Percentiles rank a stretch among this genome's conserved stretches.
Evolutionary conservation across 2,797 vertebrate species (phyloP).

Genomic region (Typhlichthys eigenmanni): DNA sequence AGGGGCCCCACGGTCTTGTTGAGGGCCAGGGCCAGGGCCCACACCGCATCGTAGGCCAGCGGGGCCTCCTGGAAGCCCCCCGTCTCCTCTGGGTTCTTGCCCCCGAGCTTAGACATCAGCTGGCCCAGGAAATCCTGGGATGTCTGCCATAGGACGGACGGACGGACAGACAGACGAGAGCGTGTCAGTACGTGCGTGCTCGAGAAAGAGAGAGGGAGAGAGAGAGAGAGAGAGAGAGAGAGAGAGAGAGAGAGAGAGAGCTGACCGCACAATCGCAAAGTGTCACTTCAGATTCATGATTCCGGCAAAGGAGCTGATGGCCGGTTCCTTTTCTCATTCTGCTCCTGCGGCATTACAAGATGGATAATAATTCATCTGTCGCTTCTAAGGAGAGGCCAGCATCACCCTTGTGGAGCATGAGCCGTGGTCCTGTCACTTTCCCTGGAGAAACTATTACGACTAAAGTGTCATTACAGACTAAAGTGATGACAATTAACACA

Average conservation of each 20-base stretch:
- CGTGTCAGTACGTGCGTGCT: conserved; percentile 4
- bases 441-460: background rate
- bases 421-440: background rate
- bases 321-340: too few relatives aligned
- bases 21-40: conserved; percentile 90
- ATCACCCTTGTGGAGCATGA: background rate
- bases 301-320: background rate
- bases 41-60: conserved; percentile 90
- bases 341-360: too few relatives aligned
- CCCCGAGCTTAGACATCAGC: conserved; percentile 85
- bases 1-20: conserved; percentile 89
- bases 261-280: background rate
- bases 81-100: conserved; percentile 87
- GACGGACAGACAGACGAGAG: background rate
- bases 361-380: background rate
- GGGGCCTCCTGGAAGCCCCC: conserved; percentile 93
- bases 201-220: background rate
- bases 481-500: conserved; percentile 32
- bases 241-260: conserved; percentile 1
- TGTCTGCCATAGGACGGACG: conserved; percentile 69
- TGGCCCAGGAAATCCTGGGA: conserved; percentile 91
- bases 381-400: background rate
- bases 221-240: conserved; percentile 6
- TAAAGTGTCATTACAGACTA: background rate
- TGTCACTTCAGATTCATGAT: background rate